phyloP scores from a whole-genome alignment of 1,140 invertebrate genomes.

The Scaptomyza pallida region DNA sequence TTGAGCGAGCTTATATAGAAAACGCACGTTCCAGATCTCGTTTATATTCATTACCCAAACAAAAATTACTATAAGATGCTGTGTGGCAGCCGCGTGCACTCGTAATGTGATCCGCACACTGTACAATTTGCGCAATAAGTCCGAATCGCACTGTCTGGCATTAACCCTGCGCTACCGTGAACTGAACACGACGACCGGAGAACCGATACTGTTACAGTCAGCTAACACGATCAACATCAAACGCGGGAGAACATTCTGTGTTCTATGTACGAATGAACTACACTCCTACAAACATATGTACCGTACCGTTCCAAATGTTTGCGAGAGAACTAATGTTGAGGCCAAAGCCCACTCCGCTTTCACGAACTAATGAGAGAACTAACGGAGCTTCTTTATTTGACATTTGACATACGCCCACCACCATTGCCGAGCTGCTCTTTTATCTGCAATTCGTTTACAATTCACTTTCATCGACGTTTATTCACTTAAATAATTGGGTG shows the following conservation, averaged over 20 bases:
- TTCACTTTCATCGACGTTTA: slow-evolving; percentile 70
- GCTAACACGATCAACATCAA: slow-evolving; percentile 37
- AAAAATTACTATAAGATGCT: slow-evolving; percentile 2
- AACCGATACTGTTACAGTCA: slow-evolving; percentile 55
- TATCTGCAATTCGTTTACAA: slow-evolving; percentile 50
- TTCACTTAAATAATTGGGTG: slow-evolving; percentile 70
- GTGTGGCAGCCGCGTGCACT: neutral
- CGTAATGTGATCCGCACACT: slow-evolving; percentile 11
- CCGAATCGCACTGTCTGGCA: neutral
- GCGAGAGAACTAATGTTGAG: neutral
- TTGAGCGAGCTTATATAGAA: slow-evolving; percentile 34
- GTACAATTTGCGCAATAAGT: slow-evolving; percentile 22
- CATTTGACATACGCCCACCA: slow-evolving; percentile 75
- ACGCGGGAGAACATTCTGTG: slow-evolving; percentile 45
- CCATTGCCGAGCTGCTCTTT: neutral
- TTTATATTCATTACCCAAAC: slow-evolving; percentile 20
- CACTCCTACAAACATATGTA: no score
- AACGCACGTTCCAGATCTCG: neutral
- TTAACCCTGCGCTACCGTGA: slow-evolving; percentile 19
- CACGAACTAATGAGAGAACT: slow-evolving; percentile 15
- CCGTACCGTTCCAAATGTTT: neutral
- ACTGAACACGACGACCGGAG: slow-evolving; percentile 66
- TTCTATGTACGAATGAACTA: neutral
- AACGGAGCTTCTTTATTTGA: slow-evolving; percentile 42
- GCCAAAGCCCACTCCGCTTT: slow-evolving; percentile 30